Evolutionary conservation across 2,797 vertebrate genomes (phyloP), one percentile per base, ranked within the genome.

Genomic region (Malurus leucopterus): DNA sequence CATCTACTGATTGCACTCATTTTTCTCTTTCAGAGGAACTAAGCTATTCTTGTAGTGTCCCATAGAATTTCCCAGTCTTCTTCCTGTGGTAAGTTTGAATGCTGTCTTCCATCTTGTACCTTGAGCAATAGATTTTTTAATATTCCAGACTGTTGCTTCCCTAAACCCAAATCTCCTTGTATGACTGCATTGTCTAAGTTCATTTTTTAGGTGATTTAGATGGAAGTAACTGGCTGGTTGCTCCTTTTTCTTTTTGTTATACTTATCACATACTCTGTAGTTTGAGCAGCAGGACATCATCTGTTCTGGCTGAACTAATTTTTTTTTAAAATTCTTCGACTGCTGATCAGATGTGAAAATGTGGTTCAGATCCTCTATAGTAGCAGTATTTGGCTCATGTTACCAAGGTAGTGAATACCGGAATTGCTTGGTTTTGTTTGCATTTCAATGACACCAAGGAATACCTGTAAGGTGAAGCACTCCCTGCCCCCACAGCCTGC

Each of bases 11-110:
- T 62, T 68, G 74, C 87, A 51, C 38, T 90, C 61, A 43, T 91
- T 90, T 86, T 92, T 92, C 67, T 92, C 71, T 94, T 95, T 93
- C 93, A 92, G 93, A 91, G 83, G 83, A 91, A 84, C 43, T 86
- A 77, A 84, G 19, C 71, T 79, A 51, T 87, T 89, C 53, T 84
- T 92, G 32, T 84, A 87, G 85, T 76, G 46, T 88, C 71, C 68
- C 7, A 41, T 73, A 87, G 87, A 84, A 70, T 86, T 94, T 89
- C 67, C 49, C 79, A 78, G 79, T 41, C 76, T 78, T 74, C 86
- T 86, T 86, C 57, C 74, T 91, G 64, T 92, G 94, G 74, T 91
- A 88, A 91, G 83, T 91, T 82, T 47, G 92, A 81, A 65, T 47
- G 32, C 63, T 59, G 0, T 51, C 64, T 92, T 83, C 74, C 16